These are phyloP conservation scores for Amphipoea oculea DNA, from an alignment of 2,888 invertebrate species.

Conservation along the genomic window DNA sequence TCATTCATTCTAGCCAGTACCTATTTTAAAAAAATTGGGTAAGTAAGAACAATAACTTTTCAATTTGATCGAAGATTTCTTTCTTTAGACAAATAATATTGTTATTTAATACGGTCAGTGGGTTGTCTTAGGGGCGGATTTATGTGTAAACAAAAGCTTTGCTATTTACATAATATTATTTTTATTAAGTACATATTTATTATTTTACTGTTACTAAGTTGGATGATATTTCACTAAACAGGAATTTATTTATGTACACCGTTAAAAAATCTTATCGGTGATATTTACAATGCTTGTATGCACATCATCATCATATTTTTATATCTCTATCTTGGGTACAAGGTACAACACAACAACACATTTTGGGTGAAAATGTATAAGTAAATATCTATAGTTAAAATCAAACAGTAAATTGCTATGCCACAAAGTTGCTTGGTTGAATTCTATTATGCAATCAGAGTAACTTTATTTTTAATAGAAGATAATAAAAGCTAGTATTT, in stretches of 20 bases:
- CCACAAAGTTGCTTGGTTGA: neutral
- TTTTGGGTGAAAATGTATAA: neutral
- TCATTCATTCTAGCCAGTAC: neutral
- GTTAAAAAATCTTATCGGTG: constrained; percentile 9
- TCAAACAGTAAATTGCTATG: neutral
- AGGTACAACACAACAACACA: constrained; percentile 24
- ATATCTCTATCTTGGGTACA: constrained; percentile 21
- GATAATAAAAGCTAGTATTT: neutral
- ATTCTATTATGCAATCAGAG: neutral
- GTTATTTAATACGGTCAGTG: neutral
- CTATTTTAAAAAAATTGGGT: neutral
- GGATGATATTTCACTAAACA: neutral
- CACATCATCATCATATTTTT: neutral
- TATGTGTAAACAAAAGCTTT: neutral
- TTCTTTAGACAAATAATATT: neutral
- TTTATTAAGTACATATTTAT: no score
- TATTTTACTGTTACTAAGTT: neutral
- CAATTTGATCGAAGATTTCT: neutral
- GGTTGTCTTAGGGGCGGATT: no score
- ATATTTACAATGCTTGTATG: constrained; percentile 6
- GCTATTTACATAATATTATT: no score
- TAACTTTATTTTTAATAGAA: neutral
- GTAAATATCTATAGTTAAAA: neutral
- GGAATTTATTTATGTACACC: neutral
- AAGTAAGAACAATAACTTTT: no score